Conservation (phyloP, 2,797 vertebrate genomes). For the Urophycis tenuis region DNA sequence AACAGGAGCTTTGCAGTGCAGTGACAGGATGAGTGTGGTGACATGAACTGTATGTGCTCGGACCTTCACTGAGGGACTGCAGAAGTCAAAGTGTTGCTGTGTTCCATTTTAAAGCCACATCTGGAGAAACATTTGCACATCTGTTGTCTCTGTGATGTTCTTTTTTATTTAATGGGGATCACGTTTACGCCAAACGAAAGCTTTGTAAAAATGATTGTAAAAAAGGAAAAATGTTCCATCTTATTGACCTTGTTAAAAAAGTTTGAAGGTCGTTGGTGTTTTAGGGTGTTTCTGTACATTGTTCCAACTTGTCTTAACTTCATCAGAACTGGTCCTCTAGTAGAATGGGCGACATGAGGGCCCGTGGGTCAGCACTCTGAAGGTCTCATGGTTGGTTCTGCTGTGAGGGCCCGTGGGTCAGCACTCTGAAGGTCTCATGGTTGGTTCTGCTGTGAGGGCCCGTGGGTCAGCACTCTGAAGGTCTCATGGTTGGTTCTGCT, state of each 20-base stretch:
- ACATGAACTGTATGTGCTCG: neutral
- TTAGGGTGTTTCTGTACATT: neutral
- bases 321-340: neutral
- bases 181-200: neutral
- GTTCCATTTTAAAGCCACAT: conserved; percentile 18
- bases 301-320: neutral
- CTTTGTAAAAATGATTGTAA: neutral
- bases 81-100: neutral
- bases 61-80: neutral
- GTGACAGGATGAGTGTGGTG: too few relatives aligned
- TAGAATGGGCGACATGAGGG: too few relatives aligned
- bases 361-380: too few relatives aligned
- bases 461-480: too few relatives aligned
- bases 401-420: too few relatives aligned
- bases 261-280: neutral
- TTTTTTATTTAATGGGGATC: neutral
- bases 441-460: too few relatives aligned
- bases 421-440: too few relatives aligned
- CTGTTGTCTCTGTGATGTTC: neutral
- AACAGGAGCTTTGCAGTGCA: too few relatives aligned
- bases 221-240: neutral
- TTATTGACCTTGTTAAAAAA: neutral
- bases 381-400: too few relatives aligned
- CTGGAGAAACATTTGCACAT: conserved; percentile 10
- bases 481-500: too few relatives aligned